Evolutionary conservation across 2,113 vertebrate species (phyloP).

Genomic region (Dipodomys stephensi): DNA sequence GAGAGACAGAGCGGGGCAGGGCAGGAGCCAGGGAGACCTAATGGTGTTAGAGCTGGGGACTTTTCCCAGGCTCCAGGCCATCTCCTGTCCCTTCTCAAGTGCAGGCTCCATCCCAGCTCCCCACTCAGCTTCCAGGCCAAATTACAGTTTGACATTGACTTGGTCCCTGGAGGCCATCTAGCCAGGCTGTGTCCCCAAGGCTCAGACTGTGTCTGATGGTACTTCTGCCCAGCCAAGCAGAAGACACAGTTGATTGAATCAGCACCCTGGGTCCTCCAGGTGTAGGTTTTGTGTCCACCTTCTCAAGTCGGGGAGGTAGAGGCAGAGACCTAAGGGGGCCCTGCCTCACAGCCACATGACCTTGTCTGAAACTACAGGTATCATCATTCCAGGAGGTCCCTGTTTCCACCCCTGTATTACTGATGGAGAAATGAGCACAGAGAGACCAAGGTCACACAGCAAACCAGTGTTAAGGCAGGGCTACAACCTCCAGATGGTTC

Average conservation of each 20-base stretch:
- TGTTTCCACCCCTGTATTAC: no score
- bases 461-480: accelerated
- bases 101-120: background rate
- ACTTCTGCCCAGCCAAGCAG: background rate
- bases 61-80: no score
- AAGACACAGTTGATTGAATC: background rate
- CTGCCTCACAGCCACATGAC: no score
- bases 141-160: no score
- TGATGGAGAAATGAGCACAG: background rate
- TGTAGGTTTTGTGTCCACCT: no score
- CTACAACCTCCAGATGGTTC: background rate
- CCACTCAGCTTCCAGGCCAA: background rate
- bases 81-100: no score
- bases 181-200: background rate
- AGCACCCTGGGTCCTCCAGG: background rate
- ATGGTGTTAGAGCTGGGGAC: no score
- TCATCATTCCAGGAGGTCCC: background rate
- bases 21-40: no score
- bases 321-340: background rate
- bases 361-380: no score
- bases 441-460: background rate
- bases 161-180: background rate
- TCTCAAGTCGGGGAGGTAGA: no score
- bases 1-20: no score
- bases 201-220: background rate